Evolutionary conservation across 2,113 vertebrate species (phyloP).

Genomic region (Ammospiza caudacuta): DNA sequence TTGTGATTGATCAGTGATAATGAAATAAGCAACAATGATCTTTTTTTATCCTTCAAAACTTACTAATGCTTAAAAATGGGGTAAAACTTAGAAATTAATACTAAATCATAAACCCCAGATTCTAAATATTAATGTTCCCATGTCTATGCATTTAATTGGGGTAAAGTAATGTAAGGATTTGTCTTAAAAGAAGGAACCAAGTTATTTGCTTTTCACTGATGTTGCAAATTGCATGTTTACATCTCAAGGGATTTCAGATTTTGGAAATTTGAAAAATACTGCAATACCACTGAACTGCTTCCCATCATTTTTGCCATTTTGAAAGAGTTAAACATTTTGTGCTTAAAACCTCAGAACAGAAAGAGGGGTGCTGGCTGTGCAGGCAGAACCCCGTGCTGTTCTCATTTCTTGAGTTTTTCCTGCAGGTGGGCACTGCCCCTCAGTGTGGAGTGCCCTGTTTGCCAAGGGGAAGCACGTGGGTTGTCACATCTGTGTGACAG

Average conservation of each 20-base stretch:
- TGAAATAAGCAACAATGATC: not conserved
- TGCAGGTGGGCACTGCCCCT: fast-evolving
- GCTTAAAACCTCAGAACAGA: not conserved
- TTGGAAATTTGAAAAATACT: not conserved
- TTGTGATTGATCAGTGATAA: not conserved
- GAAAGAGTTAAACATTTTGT: not conserved
- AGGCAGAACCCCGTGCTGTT: not conserved
- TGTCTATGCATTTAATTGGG: not conserved
- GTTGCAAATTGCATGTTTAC: not conserved
- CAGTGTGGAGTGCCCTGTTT: fast-evolving
- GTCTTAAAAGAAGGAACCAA: not conserved
- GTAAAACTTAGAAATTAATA: too few species aligned
- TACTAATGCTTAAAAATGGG: not conserved
- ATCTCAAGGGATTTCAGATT: not conserved
- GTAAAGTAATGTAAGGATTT: not conserved
- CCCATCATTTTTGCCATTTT: not conserved
- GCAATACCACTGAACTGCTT: not conserved
- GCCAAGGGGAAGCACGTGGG: fast-evolving
- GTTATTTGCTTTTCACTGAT: not conserved
- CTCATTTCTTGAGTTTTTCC: not conserved
- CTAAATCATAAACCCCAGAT: too few species aligned
- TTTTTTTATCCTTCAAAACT: not conserved
- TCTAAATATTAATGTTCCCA: too few species aligned
- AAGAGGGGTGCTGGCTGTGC: fast-evolving
- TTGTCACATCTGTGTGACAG: not conserved